Conservation (phyloP, 2,888 invertebrate genomes). For the Luperina testacea region DNA sequence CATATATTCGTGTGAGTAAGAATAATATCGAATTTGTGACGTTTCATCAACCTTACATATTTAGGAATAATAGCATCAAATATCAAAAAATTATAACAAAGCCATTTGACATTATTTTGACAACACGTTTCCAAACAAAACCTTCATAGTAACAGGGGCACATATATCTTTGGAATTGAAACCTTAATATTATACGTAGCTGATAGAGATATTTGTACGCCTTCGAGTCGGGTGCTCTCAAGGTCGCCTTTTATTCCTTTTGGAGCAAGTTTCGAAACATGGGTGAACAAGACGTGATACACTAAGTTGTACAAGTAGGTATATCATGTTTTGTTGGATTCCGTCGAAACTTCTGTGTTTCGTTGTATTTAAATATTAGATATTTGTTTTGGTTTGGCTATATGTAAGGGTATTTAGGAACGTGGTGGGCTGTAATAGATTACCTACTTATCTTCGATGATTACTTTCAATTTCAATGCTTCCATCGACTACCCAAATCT, state of each 20-base stretch:
- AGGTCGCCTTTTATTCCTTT: conserved; percentile 50
- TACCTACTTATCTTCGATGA: not conserved
- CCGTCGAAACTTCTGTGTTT: conserved; percentile 18
- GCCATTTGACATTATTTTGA: conserved; percentile 18
- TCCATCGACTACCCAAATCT: not conserved
- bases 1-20: not conserved
- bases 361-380: conserved; percentile 13
- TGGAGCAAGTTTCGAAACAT: conserved; percentile 52
- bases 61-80: conserved; percentile 12
- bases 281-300: conserved; percentile 47
- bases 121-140: conserved; percentile 21
- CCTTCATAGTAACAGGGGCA: conserved; percentile 27
- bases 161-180: conserved; percentile 28
- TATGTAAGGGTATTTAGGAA: not conserved
- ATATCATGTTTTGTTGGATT: conserved; percentile 39
- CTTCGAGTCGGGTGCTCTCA: conserved; percentile 27
- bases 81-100: conserved; percentile 12
- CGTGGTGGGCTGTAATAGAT: not conserved
- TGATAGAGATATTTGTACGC: conserved; percentile 30
- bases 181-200: conserved; percentile 45
- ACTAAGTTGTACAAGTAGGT: conserved; percentile 36
- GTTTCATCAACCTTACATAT: conserved; percentile 11
- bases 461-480: not conserved
- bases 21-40: conserved; percentile 4
- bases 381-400: conserved; percentile 18